Evolutionary conservation across 2,113 vertebrate species (phyloP), one percentile per base, ranked within the genome.

Genomic region (Struthio camelus): DNA sequence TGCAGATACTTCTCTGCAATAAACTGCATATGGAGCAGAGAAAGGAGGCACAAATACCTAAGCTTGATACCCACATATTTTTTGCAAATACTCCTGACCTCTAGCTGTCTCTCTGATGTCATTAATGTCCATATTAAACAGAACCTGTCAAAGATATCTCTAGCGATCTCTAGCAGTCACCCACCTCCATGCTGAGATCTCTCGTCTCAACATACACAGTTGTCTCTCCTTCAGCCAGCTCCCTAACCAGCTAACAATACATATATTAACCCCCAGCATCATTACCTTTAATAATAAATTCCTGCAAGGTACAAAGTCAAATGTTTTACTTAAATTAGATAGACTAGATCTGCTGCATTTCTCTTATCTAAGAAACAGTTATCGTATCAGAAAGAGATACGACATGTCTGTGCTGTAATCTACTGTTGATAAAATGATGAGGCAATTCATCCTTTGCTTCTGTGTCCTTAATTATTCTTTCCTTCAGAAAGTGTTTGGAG

Each of bases 361-460:
- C 54, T 50, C 75, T 90, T 87, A 87, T 75, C 94, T 87, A 3
- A 69, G 78, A 54, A 84, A 61, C 69, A 46, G 14, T 19, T 75
- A 56, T 34, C 24, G 30, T 42, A 82, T 78, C 51, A 59, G 42
- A 66, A 61, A 50, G 53, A 67, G 18, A 42, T 27, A 42, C 1
- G 7, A 13, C 40, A 76, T 65, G 50, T 80, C 56, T 80, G 38
- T 34, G 25, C 14, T 66, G 50, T 62, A 70, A 95, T 82, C 81
- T 42, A 70, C 40, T 40, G 4, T 0, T 30, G 75, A 92, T 79
- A 94, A 95, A 77, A 65, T 28, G 32, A 27, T 46, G 27, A 44
- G 62, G 80, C 70, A 50, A 93, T 83, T 91, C 14, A 72, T 89
- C 80, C 50, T 79, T 90, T 75, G 67, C 82, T 87, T 82, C 77